These are phyloP conservation scores for Benthosema pterotum DNA, from an alignment of 2,797 vertebrate species.

Conservation along the genomic window DNA sequence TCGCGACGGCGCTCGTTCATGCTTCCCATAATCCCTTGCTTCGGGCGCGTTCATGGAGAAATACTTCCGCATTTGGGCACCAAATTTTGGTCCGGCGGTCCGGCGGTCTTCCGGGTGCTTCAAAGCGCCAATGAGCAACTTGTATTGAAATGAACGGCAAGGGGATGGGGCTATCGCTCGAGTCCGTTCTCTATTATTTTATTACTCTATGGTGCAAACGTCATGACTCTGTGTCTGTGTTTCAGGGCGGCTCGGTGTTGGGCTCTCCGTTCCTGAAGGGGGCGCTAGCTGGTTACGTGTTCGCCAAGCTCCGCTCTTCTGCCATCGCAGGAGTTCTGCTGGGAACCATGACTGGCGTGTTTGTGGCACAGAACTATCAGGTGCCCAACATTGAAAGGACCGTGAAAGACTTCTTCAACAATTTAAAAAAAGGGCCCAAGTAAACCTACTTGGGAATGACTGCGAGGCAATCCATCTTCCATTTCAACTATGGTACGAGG, in stretches of 20 bases:
- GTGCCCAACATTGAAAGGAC: constrained; percentile 91
- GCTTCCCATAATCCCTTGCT: too few species aligned
- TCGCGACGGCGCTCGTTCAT: too few species aligned
- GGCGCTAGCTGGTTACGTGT: constrained; percentile 91
- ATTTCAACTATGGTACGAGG: background rate
- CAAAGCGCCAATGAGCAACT: too few species aligned
- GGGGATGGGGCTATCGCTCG: too few species aligned
- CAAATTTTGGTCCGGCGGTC: too few species aligned
- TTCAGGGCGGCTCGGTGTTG: constrained; percentile 86
- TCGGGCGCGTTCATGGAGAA: too few species aligned
- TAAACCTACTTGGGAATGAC: constrained; percentile 63
- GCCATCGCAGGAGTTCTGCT: constrained; percentile 89
- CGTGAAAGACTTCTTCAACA: constrained; percentile 84
- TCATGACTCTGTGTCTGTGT: constrained; percentile 13
- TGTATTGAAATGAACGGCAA: too few species aligned
- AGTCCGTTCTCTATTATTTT: too few species aligned
- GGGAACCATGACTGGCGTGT: constrained; percentile 90
- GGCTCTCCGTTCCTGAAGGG: constrained; percentile 94
- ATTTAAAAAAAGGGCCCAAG: constrained; percentile 86
- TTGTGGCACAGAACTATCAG: constrained; percentile 87
- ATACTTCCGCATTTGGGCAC: too few species aligned
- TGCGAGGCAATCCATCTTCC: background rate
- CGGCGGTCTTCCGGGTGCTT: too few species aligned
- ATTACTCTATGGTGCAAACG: background rate
- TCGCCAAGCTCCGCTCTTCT: constrained; percentile 92